Base-by-base conservation (phyloP, 2,888 invertebrate genomes). In the Acronicta leporina region DNA sequence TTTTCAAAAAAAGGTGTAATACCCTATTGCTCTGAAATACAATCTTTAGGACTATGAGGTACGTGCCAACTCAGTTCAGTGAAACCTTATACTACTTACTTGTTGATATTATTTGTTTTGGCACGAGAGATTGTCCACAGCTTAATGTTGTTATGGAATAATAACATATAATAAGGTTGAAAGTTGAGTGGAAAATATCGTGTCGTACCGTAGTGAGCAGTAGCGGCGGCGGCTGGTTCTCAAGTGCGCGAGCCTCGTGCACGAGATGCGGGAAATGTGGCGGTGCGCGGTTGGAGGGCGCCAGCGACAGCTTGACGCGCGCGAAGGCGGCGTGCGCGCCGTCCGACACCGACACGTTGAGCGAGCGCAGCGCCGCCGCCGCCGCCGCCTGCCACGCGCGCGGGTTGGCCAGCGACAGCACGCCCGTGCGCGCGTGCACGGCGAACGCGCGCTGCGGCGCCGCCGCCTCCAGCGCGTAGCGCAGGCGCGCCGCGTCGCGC, bases 271-370 rank as follows among this genome's bases (percentile, higher is more conserved):
- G 95, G 89, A 99, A 99, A 67, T 95, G 95, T 10, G 99, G 99
- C 75, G 97, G 86, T 96, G 95, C 73, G 95, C 95, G 82, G 93
- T 99, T 99, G 65, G 97, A 96, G 9, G 98, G 96, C 61, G 97
- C 92, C 67, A 97, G 95, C 80, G 97, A 95, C 49, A 98, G 96
- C 92, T 97, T 97, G 14, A 98, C 95, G 71, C 97, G 95, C 1
- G 98, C 96, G 90, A 97, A 99, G 72, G 96, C 97, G 8, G 98
- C 98, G 92, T 98, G 99, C 40, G 99, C 98, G 35, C 99, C 99
- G 94, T 99, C 99, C 56, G 98, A 98, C 41, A 98, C 99, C 1
- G 99, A 99, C 35, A 99, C 97, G 94, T 99, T 99, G 62, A 99
- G 95, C 70, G 90, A 87, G 80, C 92, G 91, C 81, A 85, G 83